phyloP scores from a whole-genome alignment of 2,888 invertebrate genomes.

The Azorinus chamasolen region DNA sequence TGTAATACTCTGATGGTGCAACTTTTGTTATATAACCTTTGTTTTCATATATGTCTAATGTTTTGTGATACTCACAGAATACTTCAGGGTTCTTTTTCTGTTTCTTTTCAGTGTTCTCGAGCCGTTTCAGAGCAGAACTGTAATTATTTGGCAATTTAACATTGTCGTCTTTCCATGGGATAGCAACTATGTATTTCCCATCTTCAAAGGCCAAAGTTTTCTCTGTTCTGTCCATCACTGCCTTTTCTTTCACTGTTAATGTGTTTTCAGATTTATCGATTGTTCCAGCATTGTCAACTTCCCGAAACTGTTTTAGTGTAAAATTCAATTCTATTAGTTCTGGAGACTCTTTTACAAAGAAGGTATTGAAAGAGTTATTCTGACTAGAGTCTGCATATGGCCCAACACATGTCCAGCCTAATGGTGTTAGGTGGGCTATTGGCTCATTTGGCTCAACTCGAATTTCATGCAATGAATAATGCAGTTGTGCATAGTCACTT shows the following conservation, averaged over 20 bases:
- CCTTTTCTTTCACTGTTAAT: neutral
- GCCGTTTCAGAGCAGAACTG: conserved; percentile 27
- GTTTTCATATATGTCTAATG: too few relatives aligned
- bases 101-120: conserved; percentile 31
- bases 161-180: conserved; percentile 37
- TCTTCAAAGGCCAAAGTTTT: conserved; percentile 8
- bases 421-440: conserved; percentile 45
- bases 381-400: neutral
- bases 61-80: too few relatives aligned
- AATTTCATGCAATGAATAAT: conserved; percentile 42
- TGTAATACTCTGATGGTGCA: too few relatives aligned
- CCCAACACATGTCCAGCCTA: conserved; percentile 59
- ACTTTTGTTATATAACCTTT: too few relatives aligned
- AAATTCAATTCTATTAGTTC: too few relatives aligned
- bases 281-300: too few relatives aligned
- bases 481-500: conserved; percentile 45
- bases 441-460: conserved; percentile 43
- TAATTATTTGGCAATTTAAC: conserved; percentile 25
- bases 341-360: too few relatives aligned
- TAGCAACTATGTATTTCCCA: conserved; percentile 21
- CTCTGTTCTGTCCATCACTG: conserved; percentile 9
- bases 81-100: conserved; percentile 2
- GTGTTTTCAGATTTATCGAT: too few relatives aligned
- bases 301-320: too few relatives aligned
- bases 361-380: neutral